These are phyloP conservation scores for Dallia pectoralis DNA, from an alignment of 2,797 vertebrate genomes.

Conservation along the genomic window DNA sequence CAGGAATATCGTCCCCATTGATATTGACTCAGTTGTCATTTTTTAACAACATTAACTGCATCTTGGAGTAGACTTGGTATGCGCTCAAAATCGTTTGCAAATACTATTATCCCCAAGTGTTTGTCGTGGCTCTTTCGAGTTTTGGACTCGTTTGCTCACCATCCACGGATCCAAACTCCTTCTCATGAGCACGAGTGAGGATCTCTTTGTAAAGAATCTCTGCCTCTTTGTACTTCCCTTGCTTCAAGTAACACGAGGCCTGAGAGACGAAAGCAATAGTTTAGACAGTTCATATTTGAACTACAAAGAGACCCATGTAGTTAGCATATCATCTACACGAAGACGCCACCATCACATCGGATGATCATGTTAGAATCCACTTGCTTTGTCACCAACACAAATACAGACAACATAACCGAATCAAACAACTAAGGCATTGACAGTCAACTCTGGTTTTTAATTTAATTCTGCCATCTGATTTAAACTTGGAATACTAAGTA, in stretches of 20 bases:
- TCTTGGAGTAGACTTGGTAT: background rate
- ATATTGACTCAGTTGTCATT: background rate
- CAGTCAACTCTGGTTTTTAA: background rate
- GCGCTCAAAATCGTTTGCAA: background rate
- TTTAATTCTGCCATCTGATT: background rate
- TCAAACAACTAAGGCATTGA: background rate
- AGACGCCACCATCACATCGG: slow-evolving; percentile 56
- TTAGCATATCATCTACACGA: background rate
- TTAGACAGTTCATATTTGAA: background rate
- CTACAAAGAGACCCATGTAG: background rate
- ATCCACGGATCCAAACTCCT: slow-evolving; percentile 85
- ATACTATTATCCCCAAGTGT: background rate
- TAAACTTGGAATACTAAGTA: background rate
- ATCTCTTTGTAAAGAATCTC: slow-evolving; percentile 87
- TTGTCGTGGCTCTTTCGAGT: slow-evolving; percentile 2
- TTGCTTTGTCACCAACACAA: background rate
- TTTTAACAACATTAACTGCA: background rate
- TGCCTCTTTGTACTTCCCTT: slow-evolving; percentile 84
- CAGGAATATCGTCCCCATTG: background rate
- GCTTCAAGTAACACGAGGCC: slow-evolving; percentile 89
- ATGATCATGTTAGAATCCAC: slow-evolving; percentile 64
- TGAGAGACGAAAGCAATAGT: slow-evolving; percentile 38
- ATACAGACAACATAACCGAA: background rate
- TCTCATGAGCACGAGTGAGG: slow-evolving; percentile 83
- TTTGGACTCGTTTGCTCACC: slow-evolving; percentile 67